Conservation (phyloP, 2,888 invertebrate species). For the Lepidonotus clava region DNA sequence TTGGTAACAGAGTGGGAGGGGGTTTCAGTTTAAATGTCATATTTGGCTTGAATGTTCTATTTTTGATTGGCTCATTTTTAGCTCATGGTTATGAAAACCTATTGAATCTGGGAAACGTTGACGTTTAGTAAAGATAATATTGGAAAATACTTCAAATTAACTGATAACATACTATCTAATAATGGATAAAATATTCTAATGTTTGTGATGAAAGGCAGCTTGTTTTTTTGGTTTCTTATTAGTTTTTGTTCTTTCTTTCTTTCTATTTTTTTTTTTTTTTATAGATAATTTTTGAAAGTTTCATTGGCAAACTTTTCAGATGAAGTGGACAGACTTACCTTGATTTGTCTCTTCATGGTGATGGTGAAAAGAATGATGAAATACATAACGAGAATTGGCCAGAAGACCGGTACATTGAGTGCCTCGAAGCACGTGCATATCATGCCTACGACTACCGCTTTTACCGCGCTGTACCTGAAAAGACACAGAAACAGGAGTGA, state of each 20-base stretch:
- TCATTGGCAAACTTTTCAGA: not conserved
- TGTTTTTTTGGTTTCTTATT: not conserved
- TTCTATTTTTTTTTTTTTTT: not conserved
- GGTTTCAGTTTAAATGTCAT: not conserved
- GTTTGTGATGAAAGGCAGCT: not conserved
- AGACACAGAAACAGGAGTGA: too few species aligned
- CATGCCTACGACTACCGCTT: constrained; percentile 94
- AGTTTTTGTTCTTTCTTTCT: not conserved
- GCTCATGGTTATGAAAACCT: not conserved
- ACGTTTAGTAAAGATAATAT: not conserved
- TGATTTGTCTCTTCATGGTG: constrained; percentile 99
- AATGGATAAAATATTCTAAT: not conserved
- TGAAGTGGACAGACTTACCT: constrained; percentile 84
- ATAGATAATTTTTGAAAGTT: not conserved
- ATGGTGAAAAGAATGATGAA: constrained; percentile 98
- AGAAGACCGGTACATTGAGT: constrained; percentile 99
- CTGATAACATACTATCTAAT: not conserved
- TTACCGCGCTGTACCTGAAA: constrained; percentile 91
- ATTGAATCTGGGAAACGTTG: not conserved
- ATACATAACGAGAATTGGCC: constrained; percentile 99
- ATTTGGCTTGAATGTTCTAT: not conserved
- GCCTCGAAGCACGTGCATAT: constrained; percentile 97
- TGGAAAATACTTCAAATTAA: not conserved
- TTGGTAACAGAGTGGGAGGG: not conserved
- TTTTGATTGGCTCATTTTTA: not conserved